A percentile compares a stretch with the other conserved stretches of the same genome.
Conservation (phyloP, 1,140 invertebrate species). For the Lucilia sericata region DNA sequence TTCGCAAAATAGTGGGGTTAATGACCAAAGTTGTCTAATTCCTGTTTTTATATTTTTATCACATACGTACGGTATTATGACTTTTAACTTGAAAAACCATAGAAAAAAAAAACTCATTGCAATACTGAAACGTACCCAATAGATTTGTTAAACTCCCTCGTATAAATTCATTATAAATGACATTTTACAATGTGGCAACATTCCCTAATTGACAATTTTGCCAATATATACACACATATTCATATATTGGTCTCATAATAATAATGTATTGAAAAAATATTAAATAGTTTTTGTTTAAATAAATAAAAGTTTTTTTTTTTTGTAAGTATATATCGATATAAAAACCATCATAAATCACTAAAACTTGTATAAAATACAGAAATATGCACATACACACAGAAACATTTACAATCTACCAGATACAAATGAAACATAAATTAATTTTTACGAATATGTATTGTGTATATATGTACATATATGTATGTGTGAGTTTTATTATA, state of each 20-base stretch:
- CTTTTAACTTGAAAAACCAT: too few relatives aligned
- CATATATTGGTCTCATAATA: too few relatives aligned
- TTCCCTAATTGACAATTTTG: neutral
- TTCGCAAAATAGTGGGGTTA: too few relatives aligned
- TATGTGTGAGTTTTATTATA: neutral
- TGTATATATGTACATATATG: neutral
- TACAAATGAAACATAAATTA: neutral
- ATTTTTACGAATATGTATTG: neutral
- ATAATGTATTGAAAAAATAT: neutral
- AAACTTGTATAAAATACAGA: neutral
- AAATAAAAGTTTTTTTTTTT: neutral
- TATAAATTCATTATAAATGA: neutral
- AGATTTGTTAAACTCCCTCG: too few relatives aligned
- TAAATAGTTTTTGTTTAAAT: conserved; percentile 10
- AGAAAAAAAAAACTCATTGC: too few relatives aligned
- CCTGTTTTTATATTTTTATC: too few relatives aligned
- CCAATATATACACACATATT: too few relatives aligned
- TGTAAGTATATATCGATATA: neutral
- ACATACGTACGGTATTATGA: too few relatives aligned
- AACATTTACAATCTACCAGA: neutral
- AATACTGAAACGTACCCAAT: too few relatives aligned
- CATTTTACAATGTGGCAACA: neutral
- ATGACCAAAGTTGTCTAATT: too few relatives aligned
- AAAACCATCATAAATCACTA: conserved; percentile 1
- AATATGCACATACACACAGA: neutral